Base-by-base conservation (phyloP, 1,140 invertebrate genomes). In the Achroia grisella region DNA sequence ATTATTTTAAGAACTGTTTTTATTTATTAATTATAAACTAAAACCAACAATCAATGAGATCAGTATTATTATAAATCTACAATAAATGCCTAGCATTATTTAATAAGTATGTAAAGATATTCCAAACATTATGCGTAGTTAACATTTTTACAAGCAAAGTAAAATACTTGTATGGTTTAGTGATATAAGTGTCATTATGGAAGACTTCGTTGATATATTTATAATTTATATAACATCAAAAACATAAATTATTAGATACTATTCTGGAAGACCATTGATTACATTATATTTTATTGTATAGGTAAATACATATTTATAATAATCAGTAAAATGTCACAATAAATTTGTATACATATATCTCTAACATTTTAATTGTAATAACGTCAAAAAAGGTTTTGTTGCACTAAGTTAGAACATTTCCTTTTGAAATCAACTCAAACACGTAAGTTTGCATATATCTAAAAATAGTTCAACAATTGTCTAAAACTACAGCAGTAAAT, bases 121-220 rank as follows among this genome's bases (percentile, higher is more conserved):
- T 42, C 39, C 39, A 42, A 42, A 42, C 30, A 13, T 43, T 42
- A 43, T 17, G 31, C 41, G 10, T 10, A 34, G 10, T 34, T 11
- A 17, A 32, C 31, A 8, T 23, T 41, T 43, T 34, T 56, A 45
- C 11, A 44, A 53, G 53, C 48, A 49, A 41, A 44, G 37, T 35
- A 47, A 28, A 14, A 29, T 33, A 12, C 37, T 32, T 36, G 17
- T 13, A 50, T 3, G 9, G 12, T 37, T 15, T 37, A 37, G 33
- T 32, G 30, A 35, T 37, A 37, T 37, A 36, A 30, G 5, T 8
- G 9, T 37, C 13, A 50, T 52, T 59, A 59, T 77, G 78, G 73
- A 82, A 82, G 78, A 82, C 73, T 82, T 82, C 78, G 78, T 82
- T 82, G 78, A n/a, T n/a, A n/a, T n/a, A n/a, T n/a, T 77, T 61